Evolutionary conservation across 2,113 vertebrate species (phyloP).

Genomic region (Platycercus adscitus): DNA sequence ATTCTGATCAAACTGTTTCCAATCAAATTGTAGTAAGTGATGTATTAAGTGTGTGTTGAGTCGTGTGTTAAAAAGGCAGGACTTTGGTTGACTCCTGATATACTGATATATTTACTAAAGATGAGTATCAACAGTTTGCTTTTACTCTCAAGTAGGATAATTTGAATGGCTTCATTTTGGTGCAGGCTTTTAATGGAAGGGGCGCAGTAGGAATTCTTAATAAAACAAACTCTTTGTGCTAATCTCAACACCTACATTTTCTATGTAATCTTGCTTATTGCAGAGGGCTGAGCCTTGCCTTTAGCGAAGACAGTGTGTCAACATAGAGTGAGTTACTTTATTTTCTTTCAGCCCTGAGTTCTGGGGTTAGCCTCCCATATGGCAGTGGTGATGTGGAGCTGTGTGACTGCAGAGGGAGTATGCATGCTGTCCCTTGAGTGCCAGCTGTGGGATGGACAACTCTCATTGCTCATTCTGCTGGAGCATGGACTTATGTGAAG

Average conservation of each 20-base stretch:
- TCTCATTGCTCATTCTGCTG: neutral
- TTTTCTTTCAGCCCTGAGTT: neutral
- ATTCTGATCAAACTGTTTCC: neutral
- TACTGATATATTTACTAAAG: neutral
- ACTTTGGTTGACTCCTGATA: neutral
- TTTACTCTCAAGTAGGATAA: neutral
- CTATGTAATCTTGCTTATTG: slow-evolving; percentile 11
- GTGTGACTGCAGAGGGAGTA: neutral
- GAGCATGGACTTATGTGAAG: neutral
- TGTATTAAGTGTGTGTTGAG: neutral
- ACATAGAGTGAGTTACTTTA: neutral
- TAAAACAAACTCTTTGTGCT: neutral
- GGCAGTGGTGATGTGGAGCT: neutral
- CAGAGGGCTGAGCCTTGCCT: neutral
- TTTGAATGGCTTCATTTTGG: neutral
- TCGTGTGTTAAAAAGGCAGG: neutral
- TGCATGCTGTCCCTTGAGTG: neutral
- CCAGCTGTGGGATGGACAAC: neutral
- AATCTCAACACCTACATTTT: neutral
- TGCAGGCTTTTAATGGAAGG: neutral
- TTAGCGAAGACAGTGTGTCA: slow-evolving; percentile 23
- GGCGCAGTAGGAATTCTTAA: neutral
- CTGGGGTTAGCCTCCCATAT: neutral
- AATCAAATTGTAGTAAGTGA: neutral
- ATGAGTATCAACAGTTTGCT: neutral